Evolutionary conservation across 1,140 invertebrate genomes (phyloP), one percentile per base, ranked within the genome.

Genomic region (Phymastichus coffea): DNA sequence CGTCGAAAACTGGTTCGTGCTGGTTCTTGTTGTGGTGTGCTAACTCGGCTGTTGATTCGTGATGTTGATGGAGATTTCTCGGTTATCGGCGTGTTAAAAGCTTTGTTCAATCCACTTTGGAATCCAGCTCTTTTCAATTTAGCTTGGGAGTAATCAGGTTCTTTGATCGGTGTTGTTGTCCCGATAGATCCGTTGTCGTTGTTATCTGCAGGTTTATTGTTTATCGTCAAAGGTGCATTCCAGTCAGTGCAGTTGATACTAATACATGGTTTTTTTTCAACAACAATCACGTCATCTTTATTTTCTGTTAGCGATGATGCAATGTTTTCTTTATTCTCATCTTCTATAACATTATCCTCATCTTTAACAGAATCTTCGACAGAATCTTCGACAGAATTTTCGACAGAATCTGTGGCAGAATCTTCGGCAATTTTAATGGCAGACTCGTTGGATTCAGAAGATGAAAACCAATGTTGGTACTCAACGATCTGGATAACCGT

Each of bases 111-210:
- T 0, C 73, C 61, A 25, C 70, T 76, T 3, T 70, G 72, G 60
- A 75, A 79, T 25, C 63, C 66, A 0, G 76, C 71, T 2, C 75
- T 69, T 57, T 72, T 79, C 3, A 72, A 33, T 51, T 64, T 75
- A 0, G 73, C 75, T 48, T 58, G 65, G 0, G 58, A 56, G 4
- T 68, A 35, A 44, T 66, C 63, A 0, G 55, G 33, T 35, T 61
- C 35, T 54, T 68, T 46, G 3, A n/a, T 40, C 44, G n/a, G 22
- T 4, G 20, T 43, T 7, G 9, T 9, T 17, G 12, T 12, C 17
- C 30, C 1, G 9, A 7, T 1, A 2, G 33, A 20, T 7, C 6
- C 14, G 6, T 20, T 15, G 3, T 30, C 38, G 3, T 7, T 14
- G 1, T 17, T 17, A 15, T 37, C n/a, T 48, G 61, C 63, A 4